Conservation (phyloP, 1,140 invertebrate species). For the Araneus ventricosus region DNA sequence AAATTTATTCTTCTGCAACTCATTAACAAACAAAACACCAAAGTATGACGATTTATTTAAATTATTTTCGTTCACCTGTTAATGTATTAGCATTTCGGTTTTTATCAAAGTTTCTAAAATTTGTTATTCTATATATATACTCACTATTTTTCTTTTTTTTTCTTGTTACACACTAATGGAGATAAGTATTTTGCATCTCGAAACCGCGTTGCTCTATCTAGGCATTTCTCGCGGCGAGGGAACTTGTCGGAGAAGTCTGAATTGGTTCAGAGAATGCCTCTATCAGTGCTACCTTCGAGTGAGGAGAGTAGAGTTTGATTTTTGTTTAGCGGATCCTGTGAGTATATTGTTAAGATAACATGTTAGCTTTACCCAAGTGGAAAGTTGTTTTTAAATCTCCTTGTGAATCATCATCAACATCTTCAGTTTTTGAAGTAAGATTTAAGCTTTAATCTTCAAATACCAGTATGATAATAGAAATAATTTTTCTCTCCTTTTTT, state of each 20-base stretch:
- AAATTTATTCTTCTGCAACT: neutral
- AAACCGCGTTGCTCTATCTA: neutral
- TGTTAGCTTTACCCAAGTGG: constrained; percentile 61
- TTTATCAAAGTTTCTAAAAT: neutral
- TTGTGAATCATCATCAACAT: neutral
- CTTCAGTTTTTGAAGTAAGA: constrained; percentile 37
- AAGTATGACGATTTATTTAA: neutral
- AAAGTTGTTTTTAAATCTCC: constrained; percentile 27
- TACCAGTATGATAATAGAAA: too few species aligned
- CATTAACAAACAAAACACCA: neutral
- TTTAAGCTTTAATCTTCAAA: neutral
- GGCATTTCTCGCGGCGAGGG: constrained; percentile 54
- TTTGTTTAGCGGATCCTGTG: neutral
- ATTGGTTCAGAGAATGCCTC: constrained; percentile 1
- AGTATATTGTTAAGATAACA: neutral
- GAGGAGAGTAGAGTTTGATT: constrained; percentile 43
- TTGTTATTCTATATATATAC: neutral
- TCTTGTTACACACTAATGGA: neutral
- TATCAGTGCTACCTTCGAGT: constrained; percentile 47
- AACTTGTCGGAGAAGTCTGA: constrained; percentile 62
- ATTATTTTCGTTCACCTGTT: neutral
- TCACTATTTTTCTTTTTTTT: neutral
- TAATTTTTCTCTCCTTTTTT: too few species aligned
- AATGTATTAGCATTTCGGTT: neutral
- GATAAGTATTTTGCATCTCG: neutral